Evolutionary conservation across 1,140 invertebrate species (phyloP).

Genomic region (Anastrepha ludens): DNA sequence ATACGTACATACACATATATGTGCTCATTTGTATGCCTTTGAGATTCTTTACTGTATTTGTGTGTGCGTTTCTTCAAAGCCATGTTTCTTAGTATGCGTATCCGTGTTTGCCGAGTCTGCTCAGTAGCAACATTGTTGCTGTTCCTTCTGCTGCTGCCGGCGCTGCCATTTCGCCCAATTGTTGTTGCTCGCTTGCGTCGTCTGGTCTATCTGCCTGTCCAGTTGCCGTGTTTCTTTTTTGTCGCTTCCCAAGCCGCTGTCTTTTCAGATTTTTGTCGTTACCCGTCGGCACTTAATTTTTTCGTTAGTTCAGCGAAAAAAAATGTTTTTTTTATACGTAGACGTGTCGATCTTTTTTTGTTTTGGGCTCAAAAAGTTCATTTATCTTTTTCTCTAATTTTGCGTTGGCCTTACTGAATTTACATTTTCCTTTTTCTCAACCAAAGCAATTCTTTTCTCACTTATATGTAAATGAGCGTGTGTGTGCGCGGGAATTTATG

Average conservation of each 20-base stretch:
- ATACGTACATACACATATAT: background rate
- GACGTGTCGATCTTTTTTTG: background rate
- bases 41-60: no score
- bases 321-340: background rate
- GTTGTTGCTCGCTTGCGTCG: background rate
- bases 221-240: background rate
- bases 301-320: conserved; percentile 29
- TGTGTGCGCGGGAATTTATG: conserved; percentile 4
- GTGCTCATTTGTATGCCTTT: background rate
- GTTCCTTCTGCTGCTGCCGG: background rate
- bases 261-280: conserved; percentile 47
- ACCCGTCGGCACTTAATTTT: conserved; percentile 48
- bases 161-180: background rate
- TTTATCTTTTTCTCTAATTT: conserved; percentile 52
- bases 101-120: background rate
- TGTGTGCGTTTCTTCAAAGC: background rate
- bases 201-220: background rate
- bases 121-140: conserved; percentile 19
- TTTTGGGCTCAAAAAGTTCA: conserved; percentile 40
- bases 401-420: conserved; percentile 43
- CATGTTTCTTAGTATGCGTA: background rate
- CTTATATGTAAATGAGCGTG: background rate
- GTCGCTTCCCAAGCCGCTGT: background rate
- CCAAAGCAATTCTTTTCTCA: conserved; percentile 43
- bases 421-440: conserved; percentile 24